Conservation (phyloP, 1,140 invertebrate species). For the Drosophila nikananu region DNA sequence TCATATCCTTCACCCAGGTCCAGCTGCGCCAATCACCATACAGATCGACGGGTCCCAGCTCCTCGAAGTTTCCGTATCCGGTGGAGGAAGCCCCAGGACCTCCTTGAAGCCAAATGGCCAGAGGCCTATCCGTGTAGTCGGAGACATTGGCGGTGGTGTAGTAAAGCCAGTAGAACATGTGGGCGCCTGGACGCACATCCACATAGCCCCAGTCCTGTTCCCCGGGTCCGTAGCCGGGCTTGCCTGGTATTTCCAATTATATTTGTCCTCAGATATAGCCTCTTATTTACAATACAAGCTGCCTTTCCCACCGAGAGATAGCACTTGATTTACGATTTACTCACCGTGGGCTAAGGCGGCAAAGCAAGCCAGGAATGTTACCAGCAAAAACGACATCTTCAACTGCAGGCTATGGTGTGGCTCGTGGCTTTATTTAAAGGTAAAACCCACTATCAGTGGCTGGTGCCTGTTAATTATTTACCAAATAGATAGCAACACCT, state of each 20-base stretch:
- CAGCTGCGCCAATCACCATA: constrained; percentile 88
- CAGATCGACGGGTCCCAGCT: constrained; percentile 90
- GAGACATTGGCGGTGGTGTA: constrained; percentile 88
- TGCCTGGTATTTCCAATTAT: constrained; percentile 31
- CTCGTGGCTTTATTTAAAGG: constrained; percentile 32
- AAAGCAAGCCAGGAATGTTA: constrained; percentile 34
- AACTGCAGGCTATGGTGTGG: constrained; percentile 14
- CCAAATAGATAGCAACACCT: not conserved
- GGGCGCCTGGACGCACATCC: constrained; percentile 89
- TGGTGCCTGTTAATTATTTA: not conserved
- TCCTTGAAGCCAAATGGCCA: constrained; percentile 93
- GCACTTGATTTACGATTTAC: constrained; percentile 7
- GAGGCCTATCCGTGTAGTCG: constrained; percentile 88
- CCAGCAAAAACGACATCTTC: constrained; percentile 44
- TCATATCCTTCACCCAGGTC: constrained; percentile 92
- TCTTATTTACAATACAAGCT: not conserved
- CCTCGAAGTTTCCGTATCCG: constrained; percentile 92
- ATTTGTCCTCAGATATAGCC: not conserved
- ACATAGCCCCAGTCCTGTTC: constrained; percentile 90
- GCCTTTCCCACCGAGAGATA: constrained; percentile 2
- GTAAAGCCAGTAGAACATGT: constrained; percentile 95
- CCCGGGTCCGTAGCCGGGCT: constrained; percentile 86
- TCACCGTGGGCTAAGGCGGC: constrained; percentile 40
- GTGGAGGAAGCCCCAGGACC: constrained; percentile 92
- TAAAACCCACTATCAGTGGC: constrained; percentile 19